Evolutionary conservation across 2,888 invertebrate species (phyloP).

Genomic region (Pollenia labialis): DNA sequence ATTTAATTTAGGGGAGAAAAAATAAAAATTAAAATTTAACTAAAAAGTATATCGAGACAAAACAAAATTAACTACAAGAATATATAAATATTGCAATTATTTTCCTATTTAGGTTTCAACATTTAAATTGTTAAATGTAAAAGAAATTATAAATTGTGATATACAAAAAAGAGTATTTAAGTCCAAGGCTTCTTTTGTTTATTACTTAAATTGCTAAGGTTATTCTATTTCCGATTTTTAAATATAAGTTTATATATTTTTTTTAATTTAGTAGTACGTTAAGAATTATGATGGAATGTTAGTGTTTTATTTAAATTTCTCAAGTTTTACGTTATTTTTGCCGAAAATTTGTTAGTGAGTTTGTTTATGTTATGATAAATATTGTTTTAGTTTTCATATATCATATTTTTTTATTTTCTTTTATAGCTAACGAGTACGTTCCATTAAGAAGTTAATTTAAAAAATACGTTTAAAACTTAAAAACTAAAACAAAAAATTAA

Average conservation of each 20-base stretch:
- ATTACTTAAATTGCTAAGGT: slow-evolving; percentile 47
- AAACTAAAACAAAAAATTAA: slow-evolving; percentile 84
- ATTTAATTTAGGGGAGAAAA: slow-evolving; percentile 28
- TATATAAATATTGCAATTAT: slow-evolving; percentile 60
- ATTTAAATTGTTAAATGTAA: slow-evolving; percentile 16
- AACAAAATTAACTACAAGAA: slow-evolving; percentile 55
- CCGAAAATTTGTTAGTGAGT: slow-evolving; percentile 40
- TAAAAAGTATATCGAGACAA: slow-evolving; percentile 10
- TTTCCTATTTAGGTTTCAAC: not conserved
- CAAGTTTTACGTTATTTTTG: slow-evolving; percentile 18
- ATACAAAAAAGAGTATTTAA: slow-evolving; percentile 54
- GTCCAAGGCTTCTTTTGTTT: slow-evolving; percentile 63
- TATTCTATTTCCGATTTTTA: slow-evolving; percentile 20
- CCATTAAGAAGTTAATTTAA: slow-evolving; percentile 25
- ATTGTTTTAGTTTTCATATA: slow-evolving; percentile 43
- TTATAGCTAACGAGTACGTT: slow-evolving; percentile 32
- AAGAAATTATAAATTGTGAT: slow-evolving; percentile 33
- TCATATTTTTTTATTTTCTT: slow-evolving; percentile 22
- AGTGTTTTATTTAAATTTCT: slow-evolving; percentile 22
- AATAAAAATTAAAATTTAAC: slow-evolving; percentile 32
- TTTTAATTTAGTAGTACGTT: slow-evolving; percentile 38
- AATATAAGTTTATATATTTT: not conserved
- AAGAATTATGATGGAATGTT: slow-evolving; percentile 22
- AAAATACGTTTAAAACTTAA: slow-evolving; percentile 57
- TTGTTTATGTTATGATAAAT: slow-evolving; percentile 49